Percentiles rank a stretch among this genome's conserved stretches.
Conservation (phyloP, 2,888 invertebrate genomes). For the Caenorhabditis sp. region DNA sequence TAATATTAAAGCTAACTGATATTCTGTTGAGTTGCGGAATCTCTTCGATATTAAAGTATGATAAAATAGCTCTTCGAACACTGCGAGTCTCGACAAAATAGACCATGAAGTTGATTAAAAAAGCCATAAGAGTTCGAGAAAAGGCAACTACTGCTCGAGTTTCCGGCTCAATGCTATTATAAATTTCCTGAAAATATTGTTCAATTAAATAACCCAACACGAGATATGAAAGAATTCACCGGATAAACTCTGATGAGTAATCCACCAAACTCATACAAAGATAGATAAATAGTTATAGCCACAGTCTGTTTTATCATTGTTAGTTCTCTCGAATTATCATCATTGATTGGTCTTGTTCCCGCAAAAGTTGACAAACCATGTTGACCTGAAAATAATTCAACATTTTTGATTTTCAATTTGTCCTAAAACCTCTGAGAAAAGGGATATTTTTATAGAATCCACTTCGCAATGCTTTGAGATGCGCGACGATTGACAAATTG, state of each 20-base stretch:
- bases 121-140: neutral
- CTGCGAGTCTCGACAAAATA: neutral
- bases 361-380: neutral
- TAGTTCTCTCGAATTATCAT: neutral
- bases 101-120: neutral
- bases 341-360: neutral
- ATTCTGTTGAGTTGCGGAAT: neutral
- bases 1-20: too few species aligned
- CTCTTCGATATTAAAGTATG: neutral
- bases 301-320: neutral
- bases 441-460: neutral
- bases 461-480: neutral
- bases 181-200: too few species aligned
- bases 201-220: too few species aligned
- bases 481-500: neutral
- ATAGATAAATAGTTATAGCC: neutral
- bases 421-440: neutral
- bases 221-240: neutral
- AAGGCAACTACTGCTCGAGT: neutral
- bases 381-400: neutral
- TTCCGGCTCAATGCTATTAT: too few species aligned
- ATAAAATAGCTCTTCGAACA: neutral
- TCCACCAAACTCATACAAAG: neutral
- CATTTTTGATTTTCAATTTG: too few species aligned
- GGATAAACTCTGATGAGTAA: neutral